Evolutionary conservation across 2,113 vertebrate species (phyloP).

Genomic region (Microcebus jonahi): DNA sequence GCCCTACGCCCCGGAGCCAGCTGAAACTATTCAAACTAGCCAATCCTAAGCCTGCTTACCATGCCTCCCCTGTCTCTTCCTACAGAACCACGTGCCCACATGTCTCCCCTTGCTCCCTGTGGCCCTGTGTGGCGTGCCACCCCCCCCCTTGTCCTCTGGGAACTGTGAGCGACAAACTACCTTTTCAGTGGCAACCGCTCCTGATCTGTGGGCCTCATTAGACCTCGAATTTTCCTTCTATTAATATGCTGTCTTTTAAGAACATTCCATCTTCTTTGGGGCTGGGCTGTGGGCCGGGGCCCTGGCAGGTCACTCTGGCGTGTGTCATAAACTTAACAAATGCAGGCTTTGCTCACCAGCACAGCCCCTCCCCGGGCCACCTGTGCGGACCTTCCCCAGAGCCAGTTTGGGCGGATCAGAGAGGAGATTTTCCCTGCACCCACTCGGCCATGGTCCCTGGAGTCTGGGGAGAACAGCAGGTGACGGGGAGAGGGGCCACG

Average conservation of each 20-base stretch:
- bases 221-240: background rate
- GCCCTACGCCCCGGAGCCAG: too few relatives aligned
- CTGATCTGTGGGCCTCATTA: fast-evolving
- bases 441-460: background rate
- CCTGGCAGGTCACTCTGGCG: background rate
- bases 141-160: background rate
- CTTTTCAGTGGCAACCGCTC: background rate
- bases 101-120: background rate
- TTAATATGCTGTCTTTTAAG: fast-evolving
- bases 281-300: fast-evolving
- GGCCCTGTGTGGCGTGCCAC: fast-evolving
- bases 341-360: too few relatives aligned
- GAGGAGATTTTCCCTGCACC: background rate
- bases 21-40: background rate
- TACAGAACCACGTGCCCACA: fast-evolving
- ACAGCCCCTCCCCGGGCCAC: fast-evolving
- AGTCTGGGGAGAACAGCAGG: background rate
- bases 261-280: background rate
- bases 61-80: background rate
- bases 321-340: background rate
- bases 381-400: background rate
- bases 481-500: background rate
- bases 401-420: background rate
- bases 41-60: background rate
- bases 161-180: background rate